These are phyloP conservation scores for Clostera curtula DNA, from an alignment of 2,888 invertebrate species.

Conservation along the genomic window DNA sequence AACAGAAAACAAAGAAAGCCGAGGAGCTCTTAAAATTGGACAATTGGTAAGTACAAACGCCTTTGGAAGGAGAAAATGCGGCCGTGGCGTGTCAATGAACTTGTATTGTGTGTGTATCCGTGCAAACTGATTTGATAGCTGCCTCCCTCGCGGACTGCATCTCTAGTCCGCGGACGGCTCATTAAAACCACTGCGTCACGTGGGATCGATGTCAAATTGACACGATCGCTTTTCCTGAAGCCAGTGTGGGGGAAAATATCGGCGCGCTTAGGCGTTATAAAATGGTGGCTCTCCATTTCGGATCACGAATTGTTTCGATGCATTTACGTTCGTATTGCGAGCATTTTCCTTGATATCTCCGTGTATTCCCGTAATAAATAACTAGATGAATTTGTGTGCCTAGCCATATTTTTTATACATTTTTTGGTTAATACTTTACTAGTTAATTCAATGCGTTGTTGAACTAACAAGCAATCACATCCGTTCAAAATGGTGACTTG, in stretches of 20 bases:
- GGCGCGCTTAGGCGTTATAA: constrained; percentile 72
- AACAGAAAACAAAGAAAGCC: constrained; percentile 92
- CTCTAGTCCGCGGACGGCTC: constrained; percentile 78
- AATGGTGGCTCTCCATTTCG: constrained; percentile 71
- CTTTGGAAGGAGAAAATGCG: constrained; percentile 74
- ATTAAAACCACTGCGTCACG: constrained; percentile 83
- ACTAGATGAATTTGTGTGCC: constrained; percentile 29
- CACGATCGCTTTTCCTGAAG: constrained; percentile 73
- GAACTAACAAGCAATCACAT: constrained; percentile 54
- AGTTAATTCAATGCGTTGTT: constrained; percentile 61
- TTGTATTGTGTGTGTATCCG: constrained; percentile 77
- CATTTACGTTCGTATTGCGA: constrained; percentile 44
- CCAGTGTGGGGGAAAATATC: constrained; percentile 71
- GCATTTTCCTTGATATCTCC: constrained; percentile 26
- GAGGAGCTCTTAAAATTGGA: constrained; percentile 96
- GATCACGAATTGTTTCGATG: constrained; percentile 55
- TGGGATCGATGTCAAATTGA: constrained; percentile 82
- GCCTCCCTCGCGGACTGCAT: constrained; percentile 79
- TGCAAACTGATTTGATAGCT: constrained; percentile 77
- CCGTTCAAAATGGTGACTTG: constrained; percentile 81
- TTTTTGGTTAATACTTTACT: constrained; percentile 31
- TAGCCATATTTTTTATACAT: constrained; percentile 41
- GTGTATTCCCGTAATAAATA: constrained; percentile 36
- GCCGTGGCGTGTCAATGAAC: constrained; percentile 77
- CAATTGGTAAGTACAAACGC: constrained; percentile 88